Evolutionary conservation across 1,140 invertebrate species (phyloP), one percentile per base, ranked within the genome.

Genomic region (Phymorhynchus buccinoides): DNA sequence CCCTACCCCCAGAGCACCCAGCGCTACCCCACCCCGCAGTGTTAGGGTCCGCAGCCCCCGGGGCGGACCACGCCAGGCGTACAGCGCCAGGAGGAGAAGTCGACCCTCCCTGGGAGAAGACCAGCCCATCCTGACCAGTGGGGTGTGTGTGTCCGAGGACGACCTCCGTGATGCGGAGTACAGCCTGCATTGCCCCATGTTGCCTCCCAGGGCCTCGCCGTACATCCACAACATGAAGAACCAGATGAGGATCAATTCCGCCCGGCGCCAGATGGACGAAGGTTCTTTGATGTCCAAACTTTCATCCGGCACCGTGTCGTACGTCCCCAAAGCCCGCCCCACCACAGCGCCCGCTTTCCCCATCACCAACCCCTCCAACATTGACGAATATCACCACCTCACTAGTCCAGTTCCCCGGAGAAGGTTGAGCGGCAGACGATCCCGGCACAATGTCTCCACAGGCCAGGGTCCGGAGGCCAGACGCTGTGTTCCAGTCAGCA

Each of bases 211-310:
- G 44, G 37, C 85, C 77, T 66, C 84, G 22, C 22, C 83, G 75
- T 78, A 81, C 81, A 56, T 80, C 86, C 44, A 83, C 81, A 80
- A 85, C 48, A 30, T 62, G 48, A 62, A 75, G 84, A 30, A 52
- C 71, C 27, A 62, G 41, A 71, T 82, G 44, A 48, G 39, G 52
- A 27, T 84, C n/a, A 81, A 75, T 39, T 44, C 44, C 6, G 44
- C 66, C 73, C 2, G 75, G 52, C 32, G 52, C 12, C 4, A 62
- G 78, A 56, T 78, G 37, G 30, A 62, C 41, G 75, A 78, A 27
- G 48, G 41, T 3, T 32, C 3, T 27, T 22, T 79, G 3, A 1
- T 14, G 73, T 7, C 30, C 30, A 12, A 6, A 12, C 68, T 27
- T 68, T n/a, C 18, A 18, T 27, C 75, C 39, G 52, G 27, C 77